Percentiles rank a stretch among this genome's conserved stretches.
phyloP scores from a whole-genome alignment of 2,888 invertebrate species.

The Chaetoderma sp. region DNA sequence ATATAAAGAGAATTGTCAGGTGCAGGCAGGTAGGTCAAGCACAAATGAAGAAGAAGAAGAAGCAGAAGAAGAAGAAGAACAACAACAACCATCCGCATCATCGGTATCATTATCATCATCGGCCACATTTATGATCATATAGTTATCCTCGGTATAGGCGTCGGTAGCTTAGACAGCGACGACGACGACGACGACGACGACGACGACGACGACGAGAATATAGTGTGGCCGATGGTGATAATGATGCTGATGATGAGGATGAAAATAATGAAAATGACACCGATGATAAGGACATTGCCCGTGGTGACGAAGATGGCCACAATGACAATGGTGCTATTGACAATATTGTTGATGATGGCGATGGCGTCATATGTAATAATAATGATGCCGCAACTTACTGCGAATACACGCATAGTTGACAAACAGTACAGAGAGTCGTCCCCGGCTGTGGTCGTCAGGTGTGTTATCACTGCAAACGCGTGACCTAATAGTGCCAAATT shows the following conservation, averaged over 20 bases:
- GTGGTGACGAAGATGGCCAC: no score
- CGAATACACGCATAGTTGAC: background rate
- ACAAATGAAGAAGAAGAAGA: conserved; percentile 6
- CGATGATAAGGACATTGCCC: no score
- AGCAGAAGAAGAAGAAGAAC: conserved; percentile 7
- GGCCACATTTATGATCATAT: background rate
- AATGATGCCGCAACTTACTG: no score
- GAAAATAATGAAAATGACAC: no score
- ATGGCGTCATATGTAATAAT: no score
- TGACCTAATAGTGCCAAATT: background rate
- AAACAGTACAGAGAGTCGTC: background rate
- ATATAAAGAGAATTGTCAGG: background rate
- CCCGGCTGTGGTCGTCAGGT: background rate
- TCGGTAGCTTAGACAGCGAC: background rate
- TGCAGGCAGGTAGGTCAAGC: background rate
- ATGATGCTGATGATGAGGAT: no score
- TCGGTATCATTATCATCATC: background rate
- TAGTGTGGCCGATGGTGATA: no score
- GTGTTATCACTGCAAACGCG: background rate
- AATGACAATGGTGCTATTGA: no score
- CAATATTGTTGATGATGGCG: no score
- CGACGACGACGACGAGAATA: no score
- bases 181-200: background rate
- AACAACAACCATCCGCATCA: background rate
- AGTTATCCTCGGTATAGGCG: background rate